Percentiles rank a stretch among this genome's conserved stretches.
These are phyloP conservation scores for Xiphophorus birchmanni DNA, from an alignment of 2,797 vertebrate genomes.

Conservation along the genomic window DNA sequence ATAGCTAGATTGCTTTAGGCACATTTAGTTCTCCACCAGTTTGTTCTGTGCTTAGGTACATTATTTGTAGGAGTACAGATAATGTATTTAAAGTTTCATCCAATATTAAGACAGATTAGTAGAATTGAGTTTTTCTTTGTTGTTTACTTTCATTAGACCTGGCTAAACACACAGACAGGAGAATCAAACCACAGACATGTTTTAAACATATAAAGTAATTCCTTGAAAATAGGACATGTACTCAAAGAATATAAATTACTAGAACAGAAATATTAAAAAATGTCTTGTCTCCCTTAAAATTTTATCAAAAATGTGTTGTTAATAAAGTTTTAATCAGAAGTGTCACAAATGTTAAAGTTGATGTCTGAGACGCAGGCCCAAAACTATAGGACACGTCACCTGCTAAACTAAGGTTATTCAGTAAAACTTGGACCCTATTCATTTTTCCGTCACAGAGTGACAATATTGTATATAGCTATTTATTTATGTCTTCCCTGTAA, in stretches of 20 bases:
- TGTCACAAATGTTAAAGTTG: neutral
- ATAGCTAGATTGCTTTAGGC: neutral
- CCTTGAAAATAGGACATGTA: neutral
- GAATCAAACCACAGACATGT: neutral
- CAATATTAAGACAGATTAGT: neutral
- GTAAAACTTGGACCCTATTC: neutral
- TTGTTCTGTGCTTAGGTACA: neutral
- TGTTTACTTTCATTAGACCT: neutral
- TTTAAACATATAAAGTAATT: neutral
- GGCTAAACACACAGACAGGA: neutral
- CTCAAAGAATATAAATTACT: no score
- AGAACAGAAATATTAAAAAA: no score
- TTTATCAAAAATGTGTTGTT: neutral
- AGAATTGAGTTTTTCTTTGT: neutral
- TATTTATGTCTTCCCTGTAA: neutral
- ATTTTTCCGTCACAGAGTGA: neutral
- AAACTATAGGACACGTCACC: neutral
- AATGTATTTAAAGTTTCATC: neutral
- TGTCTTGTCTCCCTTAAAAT: no score
- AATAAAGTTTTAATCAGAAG: neutral
- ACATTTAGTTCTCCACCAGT: neutral
- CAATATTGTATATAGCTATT: neutral
- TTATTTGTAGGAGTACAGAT: neutral
- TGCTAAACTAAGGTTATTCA: neutral
- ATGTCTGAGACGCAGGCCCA: neutral